Evolutionary conservation across 92 coral and sea anemone genomes (phyloP).

Genomic region (Desmophyllum pertusum): DNA sequence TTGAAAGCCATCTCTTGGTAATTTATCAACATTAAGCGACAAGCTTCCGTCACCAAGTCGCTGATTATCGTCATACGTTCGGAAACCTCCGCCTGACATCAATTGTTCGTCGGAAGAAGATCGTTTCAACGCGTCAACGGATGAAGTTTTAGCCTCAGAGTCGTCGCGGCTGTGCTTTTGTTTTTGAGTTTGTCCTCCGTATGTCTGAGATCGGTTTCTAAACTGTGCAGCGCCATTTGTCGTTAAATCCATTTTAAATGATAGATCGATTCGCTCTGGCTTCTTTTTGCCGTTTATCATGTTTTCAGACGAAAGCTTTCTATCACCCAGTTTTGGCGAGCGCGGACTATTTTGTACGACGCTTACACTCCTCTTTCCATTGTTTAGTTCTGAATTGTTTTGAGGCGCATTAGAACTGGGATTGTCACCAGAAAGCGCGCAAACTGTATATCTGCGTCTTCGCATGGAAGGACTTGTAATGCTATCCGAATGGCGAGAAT

Average conservation of each 20-base stretch:
- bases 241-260: neutral
- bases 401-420: neutral
- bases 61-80: neutral
- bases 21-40: neutral
- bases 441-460: constrained; percentile 10
- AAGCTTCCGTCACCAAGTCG: neutral
- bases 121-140: neutral
- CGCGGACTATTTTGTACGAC: neutral
- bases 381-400: neutral
- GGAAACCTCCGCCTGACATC: neutral
- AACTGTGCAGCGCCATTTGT: neutral
- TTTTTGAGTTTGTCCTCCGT: neutral
- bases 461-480: neutral
- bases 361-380: neutral
- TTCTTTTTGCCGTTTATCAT: neutral
- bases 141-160: neutral
- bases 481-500: neutral
- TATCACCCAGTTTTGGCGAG: neutral
- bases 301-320: neutral
- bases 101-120: neutral
- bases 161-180: neutral
- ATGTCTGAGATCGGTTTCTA: neutral
- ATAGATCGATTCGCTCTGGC: constrained; percentile 21
- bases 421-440: constrained; percentile 1
- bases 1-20: neutral